phyloP scores from a whole-genome alignment of 2,113 vertebrate species.

The Mobula birostris region DNA sequence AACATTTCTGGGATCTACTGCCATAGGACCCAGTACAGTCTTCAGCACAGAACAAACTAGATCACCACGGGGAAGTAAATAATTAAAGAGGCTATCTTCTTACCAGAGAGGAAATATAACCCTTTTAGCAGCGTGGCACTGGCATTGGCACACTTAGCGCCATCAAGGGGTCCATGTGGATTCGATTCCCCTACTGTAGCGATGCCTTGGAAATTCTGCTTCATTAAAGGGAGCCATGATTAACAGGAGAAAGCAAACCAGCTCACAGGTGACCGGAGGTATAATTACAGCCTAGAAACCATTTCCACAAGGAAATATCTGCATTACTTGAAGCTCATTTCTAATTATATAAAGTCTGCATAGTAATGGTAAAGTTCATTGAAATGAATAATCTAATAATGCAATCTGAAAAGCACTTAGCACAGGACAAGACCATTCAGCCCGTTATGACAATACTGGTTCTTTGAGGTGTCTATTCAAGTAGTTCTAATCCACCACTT shows the following conservation, averaged over 20 bases:
- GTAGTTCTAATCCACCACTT: background rate
- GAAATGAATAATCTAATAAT: background rate
- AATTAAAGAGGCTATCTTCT: background rate
- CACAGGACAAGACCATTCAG: background rate
- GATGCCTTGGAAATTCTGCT: background rate
- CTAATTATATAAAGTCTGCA: background rate
- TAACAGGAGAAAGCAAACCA: background rate
- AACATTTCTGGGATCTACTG: background rate
- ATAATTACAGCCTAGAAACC: background rate
- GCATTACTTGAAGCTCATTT: background rate
- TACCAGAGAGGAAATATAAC: background rate
- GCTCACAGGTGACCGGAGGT: background rate
- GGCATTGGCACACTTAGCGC: background rate
- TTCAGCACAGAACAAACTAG: background rate
- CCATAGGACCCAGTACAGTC: background rate
- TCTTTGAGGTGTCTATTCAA: background rate
- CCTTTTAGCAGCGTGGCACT: background rate
- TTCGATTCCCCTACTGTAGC: background rate
- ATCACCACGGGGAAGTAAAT: background rate
- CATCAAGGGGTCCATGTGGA: background rate
- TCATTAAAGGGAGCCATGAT: background rate
- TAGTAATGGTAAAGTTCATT: background rate
- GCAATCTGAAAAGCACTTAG: background rate
- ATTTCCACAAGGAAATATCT: background rate
- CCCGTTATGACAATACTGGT: background rate